Evolutionary conservation across 2,888 invertebrate genomes (phyloP).

Genomic region (Drosophila cracens): DNA sequence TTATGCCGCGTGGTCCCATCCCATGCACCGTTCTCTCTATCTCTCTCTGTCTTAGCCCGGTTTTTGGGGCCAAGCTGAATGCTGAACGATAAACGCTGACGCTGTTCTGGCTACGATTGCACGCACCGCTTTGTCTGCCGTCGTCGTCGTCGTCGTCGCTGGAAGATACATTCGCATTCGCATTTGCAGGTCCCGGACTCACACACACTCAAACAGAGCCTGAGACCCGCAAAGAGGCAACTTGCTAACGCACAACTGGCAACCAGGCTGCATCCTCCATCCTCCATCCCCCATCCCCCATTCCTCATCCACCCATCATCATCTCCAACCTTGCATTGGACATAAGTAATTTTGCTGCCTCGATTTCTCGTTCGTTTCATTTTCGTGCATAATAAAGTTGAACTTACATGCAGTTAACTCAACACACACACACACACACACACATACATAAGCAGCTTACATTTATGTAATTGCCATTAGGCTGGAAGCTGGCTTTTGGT

Average conservation of each 20-base stretch:
- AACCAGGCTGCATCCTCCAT: slow-evolving; percentile 9
- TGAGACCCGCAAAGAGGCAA: slow-evolving; percentile 32
- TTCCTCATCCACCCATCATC: slow-evolving; percentile 5
- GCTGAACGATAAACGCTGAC: slow-evolving; percentile 56
- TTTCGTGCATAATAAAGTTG: slow-evolving; percentile 77
- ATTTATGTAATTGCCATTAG: slow-evolving; percentile 23
- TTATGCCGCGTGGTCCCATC: slow-evolving; percentile 68
- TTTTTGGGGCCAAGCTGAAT: slow-evolving; percentile 35
- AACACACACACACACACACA: slow-evolving; percentile 9
- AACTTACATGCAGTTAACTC: slow-evolving; percentile 56
- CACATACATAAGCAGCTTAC: background rate
- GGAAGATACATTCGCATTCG: slow-evolving; percentile 55
- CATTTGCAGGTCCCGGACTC: slow-evolving; percentile 24
- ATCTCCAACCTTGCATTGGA: slow-evolving; percentile 51
- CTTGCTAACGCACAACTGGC: slow-evolving; percentile 39
- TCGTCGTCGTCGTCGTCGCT: slow-evolving; percentile 47
- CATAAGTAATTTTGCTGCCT: slow-evolving; percentile 67
- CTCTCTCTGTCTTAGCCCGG: slow-evolving; percentile 5
- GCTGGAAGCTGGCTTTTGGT: slow-evolving; percentile 10
- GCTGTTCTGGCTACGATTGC: slow-evolving; percentile 72
- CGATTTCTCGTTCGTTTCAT: slow-evolving; percentile 64
- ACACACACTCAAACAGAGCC: slow-evolving; percentile 1
- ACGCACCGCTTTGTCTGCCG: slow-evolving; percentile 79
- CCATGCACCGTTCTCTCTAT: slow-evolving; percentile 1
- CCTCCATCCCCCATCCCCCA: background rate